These are phyloP conservation scores for Argyresthia goedartella DNA, from an alignment of 2,888 invertebrate genomes.

Conservation along the genomic window DNA sequence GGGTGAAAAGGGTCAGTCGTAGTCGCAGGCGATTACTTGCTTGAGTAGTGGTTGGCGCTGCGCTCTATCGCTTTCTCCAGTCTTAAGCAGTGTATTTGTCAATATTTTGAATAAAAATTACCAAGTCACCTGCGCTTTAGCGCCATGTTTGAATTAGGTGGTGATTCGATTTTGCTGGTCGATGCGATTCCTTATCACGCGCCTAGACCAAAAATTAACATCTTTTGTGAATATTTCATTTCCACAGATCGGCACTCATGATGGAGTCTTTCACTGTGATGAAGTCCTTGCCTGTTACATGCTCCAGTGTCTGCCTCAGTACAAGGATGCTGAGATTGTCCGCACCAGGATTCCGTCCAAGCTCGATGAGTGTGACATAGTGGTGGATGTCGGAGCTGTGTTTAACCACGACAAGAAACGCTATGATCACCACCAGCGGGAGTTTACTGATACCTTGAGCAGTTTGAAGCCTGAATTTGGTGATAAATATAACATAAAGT, in stretches of 20 bases:
- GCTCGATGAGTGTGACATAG: conserved; percentile 88
- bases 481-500: conserved; percentile 72
- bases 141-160: no score
- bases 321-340: conserved; percentile 84
- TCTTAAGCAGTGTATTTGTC: no score
- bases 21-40: no score
- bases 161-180: no score
- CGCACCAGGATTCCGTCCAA: conserved; percentile 73
- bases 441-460: conserved; percentile 77
- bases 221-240: background rate
- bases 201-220: no score
- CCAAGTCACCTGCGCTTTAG: no score
- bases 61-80: no score
- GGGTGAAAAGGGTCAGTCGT: no score
- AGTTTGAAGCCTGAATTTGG: conserved; percentile 73
- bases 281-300: conserved; percentile 95
- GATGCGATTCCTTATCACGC: no score
- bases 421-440: conserved; percentile 96
- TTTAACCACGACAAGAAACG: conserved; percentile 82
- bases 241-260: conserved; percentile 77
- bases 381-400: conserved; percentile 93
- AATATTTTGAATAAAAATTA: no score
- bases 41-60: no score
- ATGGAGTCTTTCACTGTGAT: conserved; percentile 93
- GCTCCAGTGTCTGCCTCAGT: conserved; percentile 85